These are phyloP conservation scores for Manis javanica DNA, from an alignment of 2,797 vertebrate species.

Conservation along the genomic window DNA sequence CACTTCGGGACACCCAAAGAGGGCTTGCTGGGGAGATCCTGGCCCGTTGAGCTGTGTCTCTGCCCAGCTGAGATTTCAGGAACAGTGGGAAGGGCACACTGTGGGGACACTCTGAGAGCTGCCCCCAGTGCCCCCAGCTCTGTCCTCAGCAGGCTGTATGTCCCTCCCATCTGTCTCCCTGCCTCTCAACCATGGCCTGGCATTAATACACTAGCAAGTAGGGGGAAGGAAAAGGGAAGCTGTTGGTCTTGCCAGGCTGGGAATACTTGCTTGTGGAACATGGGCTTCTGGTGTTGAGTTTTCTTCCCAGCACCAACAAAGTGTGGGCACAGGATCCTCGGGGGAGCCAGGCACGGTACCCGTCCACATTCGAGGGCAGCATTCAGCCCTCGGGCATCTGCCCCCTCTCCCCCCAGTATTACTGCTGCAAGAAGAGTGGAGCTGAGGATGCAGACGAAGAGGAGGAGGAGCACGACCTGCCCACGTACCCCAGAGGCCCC, in stretches of 20 bases:
- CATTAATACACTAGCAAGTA: not conserved
- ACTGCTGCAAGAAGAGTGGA: conserved; percentile 97
- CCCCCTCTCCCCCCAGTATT: conserved; percentile 89
- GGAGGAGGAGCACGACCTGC: conserved; percentile 87
- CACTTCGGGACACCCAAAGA: not conserved
- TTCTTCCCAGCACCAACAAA: not conserved
- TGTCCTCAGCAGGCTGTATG: not conserved
- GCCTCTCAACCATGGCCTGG: no score
- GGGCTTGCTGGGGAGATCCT: not conserved
- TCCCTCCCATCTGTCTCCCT: not conserved
- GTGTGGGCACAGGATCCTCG: fast-evolving
- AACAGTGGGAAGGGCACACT: not conserved
- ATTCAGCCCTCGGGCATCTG: not conserved
- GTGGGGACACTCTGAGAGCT: not conserved
- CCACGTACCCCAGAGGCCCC: conserved; percentile 88
- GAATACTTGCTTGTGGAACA: not conserved
- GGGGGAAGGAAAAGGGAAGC: not conserved
- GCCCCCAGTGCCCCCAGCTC: not conserved
- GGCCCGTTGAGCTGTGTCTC: not conserved
- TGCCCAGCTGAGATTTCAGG: not conserved
- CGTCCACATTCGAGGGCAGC: fast-evolving
- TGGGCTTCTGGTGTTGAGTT: not conserved
- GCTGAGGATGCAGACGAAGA: conserved; percentile 90
- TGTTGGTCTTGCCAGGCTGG: not conserved
- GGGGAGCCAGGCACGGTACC: fast-evolving